Conservation (phyloP, 2,888 invertebrate species). For the Ceriagrion tenellum region DNA sequence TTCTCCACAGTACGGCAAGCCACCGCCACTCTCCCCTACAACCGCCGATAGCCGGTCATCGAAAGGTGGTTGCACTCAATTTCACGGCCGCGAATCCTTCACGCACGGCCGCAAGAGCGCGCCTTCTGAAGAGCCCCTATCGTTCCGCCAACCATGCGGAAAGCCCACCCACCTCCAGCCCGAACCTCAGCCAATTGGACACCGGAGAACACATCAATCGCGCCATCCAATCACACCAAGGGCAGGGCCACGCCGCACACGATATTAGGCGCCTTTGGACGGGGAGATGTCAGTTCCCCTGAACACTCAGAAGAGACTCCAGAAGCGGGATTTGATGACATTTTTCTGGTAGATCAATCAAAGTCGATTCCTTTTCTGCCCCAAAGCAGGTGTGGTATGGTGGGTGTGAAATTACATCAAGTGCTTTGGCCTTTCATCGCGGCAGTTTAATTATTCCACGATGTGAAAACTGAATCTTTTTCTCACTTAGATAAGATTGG, state of each 20-base stretch:
- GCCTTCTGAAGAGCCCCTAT: not conserved
- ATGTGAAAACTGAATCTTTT: too few species aligned
- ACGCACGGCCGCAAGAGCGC: not conserved
- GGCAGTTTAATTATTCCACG: too few species aligned
- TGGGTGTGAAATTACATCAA: too few species aligned
- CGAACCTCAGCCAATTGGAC: not conserved
- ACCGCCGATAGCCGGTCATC: not conserved
- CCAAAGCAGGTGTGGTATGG: too few species aligned
- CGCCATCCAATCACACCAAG: not conserved
- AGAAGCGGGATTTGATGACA: too few species aligned
- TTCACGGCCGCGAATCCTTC: not conserved
- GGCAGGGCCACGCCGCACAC: not conserved
- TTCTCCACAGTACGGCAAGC: not conserved
- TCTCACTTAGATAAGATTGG: too few species aligned
- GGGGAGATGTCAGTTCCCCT: not conserved
- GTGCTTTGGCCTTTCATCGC: too few species aligned
- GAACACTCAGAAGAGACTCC: too few species aligned
- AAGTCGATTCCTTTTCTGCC: too few species aligned
- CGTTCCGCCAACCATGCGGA: not conserved
- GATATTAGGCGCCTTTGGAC: too few species aligned
- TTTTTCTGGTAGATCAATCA: too few species aligned
- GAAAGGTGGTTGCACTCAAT: constrained; percentile 5
- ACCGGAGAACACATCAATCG: not conserved
- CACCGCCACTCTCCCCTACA: not conserved
- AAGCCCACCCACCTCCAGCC: not conserved